These are phyloP conservation scores for Lamellibrachia satsuma DNA, from an alignment of 2,888 invertebrate species.

Conservation along the genomic window DNA sequence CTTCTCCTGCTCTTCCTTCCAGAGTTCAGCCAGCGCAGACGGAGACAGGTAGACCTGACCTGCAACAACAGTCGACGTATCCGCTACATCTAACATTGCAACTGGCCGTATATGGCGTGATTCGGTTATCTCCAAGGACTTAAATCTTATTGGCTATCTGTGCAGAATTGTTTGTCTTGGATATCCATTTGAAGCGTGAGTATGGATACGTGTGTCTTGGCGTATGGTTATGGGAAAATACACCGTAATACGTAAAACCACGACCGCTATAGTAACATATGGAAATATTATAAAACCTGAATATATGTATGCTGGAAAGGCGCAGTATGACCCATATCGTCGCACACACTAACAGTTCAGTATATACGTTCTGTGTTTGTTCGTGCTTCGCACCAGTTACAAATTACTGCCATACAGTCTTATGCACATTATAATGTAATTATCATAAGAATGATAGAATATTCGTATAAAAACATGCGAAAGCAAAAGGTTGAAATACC, in stretches of 20 bases:
- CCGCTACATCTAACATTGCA: neutral
- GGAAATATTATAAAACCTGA: too few relatives aligned
- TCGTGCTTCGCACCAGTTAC: neutral
- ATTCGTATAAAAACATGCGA: too few relatives aligned
- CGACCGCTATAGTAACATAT: neutral
- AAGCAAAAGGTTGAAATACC: too few relatives aligned
- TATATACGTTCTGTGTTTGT: neutral
- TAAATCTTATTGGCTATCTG: neutral
- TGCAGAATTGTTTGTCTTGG: neutral
- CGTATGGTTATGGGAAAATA: neutral
- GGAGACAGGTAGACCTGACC: constrained; percentile 35
- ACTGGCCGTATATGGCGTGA: neutral
- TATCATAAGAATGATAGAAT: too few relatives aligned
- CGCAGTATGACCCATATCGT: neutral
- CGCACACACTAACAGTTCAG: neutral
- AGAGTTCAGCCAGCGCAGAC: constrained; percentile 32
- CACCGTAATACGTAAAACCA: neutral
- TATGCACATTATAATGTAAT: too few relatives aligned
- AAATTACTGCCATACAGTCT: too few relatives aligned
- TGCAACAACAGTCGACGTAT: neutral
- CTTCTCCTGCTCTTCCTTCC: constrained; percentile 35
- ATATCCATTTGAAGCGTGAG: neutral
- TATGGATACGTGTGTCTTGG: neutral
- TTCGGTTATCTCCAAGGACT: neutral
- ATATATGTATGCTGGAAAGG: neutral